Percentiles rank a stretch among this genome's conserved stretches.
These are phyloP conservation scores for Macrostomum cliftonense DNA, from an alignment of 2,888 invertebrate species.

Conservation along the genomic window DNA sequence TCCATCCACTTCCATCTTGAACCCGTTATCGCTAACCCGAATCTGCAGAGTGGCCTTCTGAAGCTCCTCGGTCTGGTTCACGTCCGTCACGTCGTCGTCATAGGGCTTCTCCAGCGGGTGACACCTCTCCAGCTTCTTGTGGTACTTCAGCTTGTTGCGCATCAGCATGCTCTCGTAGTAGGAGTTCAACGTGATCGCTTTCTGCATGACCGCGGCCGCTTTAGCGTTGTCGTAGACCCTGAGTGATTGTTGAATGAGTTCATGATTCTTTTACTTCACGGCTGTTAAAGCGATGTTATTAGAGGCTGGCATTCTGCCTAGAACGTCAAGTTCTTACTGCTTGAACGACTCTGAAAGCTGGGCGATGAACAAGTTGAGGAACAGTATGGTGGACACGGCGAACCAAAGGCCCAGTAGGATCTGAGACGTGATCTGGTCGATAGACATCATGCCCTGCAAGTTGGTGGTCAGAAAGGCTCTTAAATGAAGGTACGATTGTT, in stretches of 20 bases:
- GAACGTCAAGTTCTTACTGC: constrained; percentile 17
- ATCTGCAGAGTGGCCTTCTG: constrained; percentile 33
- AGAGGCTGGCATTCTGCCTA: too few species aligned
- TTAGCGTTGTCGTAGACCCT: constrained; percentile 36
- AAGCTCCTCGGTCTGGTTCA: constrained; percentile 21
- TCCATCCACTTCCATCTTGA: too few species aligned
- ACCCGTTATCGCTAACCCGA: constrained; percentile 16
- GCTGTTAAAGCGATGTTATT: too few species aligned
- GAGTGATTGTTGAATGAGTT: background rate
- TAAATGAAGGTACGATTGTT: too few species aligned
- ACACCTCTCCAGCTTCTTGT: constrained; percentile 19
- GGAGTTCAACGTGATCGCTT: constrained; percentile 25
- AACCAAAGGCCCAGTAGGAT: constrained; percentile 28
- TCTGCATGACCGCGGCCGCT: constrained; percentile 35
- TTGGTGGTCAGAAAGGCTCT: too few species aligned
- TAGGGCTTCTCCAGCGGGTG: constrained; percentile 19
- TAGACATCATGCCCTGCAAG: constrained; percentile 19
- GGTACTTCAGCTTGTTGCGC: constrained; percentile 18
- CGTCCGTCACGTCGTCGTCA: constrained; percentile 30
- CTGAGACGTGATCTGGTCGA: constrained; percentile 28
- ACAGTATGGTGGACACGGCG: constrained; percentile 28
- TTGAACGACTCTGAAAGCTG: constrained; percentile 34
- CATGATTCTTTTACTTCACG: too few species aligned
- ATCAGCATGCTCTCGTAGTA: constrained; percentile 26
- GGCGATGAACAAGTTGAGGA: constrained; percentile 34